Base-by-base conservation (phyloP, 2,113 vertebrate genomes). In the Amblyornis subalaris region DNA sequence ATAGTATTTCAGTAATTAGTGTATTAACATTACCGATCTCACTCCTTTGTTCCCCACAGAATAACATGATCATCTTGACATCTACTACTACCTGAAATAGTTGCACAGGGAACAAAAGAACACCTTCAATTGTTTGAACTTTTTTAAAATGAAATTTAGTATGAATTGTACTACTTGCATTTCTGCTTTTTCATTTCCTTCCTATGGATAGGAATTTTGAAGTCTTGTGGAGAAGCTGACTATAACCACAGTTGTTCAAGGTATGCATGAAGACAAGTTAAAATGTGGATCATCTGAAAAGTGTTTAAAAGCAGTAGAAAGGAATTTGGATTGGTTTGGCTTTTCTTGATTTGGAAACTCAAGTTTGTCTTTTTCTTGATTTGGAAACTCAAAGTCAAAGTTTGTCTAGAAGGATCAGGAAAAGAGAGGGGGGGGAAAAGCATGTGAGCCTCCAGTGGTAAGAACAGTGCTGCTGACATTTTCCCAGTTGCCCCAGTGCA, bases 121-220 rank as follows among this genome's bases (percentile, higher is more conserved):
- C 24, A 69, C 13, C 47, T 88, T 83, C 64, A 77, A 23, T 58
- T 69, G 21, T 50, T 38, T 35, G 42, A 90, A 31, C 31, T 57
- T 85, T n/a, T 72, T 60, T 4, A 3, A 44, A 44, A 80, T 31
- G 2, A 76, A 85, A 79, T 82, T 72, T 40, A 74, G 28, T 64
- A 33, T 87, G 36, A 45, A 55, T 73, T 82, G 45, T 42, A 50
- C 28, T 78, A 71, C 28, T 82, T 89, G 45, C 71, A 72, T 44
- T 91, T 90, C 12, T 79, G 55, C 33, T 67, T 90, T 93, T 71
- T 85, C 10, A 28, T 84, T 85, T 94, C 44, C 36, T 89, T 89
- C 35, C 62, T 58, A 20, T 38, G n/a, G 75, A 54, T 77, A 76
- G 82, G 66, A 61, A 50, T 61, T 69, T 24, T 57, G 28, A 76